Base-by-base conservation (phyloP, 1,140 invertebrate genomes). In the Contarinia nasturtii region DNA sequence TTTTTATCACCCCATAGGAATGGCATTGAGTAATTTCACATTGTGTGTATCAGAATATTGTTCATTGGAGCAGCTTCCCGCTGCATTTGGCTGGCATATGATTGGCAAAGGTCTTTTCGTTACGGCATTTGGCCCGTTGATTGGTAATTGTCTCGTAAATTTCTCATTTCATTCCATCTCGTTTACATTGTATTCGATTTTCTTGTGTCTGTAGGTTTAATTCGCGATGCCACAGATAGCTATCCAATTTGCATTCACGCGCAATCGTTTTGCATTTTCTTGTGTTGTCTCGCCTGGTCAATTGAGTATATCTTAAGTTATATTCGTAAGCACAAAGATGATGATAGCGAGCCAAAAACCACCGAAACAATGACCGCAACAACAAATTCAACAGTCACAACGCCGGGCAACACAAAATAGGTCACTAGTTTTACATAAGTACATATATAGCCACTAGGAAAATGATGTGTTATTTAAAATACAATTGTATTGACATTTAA, bases 81-180 rank as follows among this genome's bases (percentile, higher is more conserved):
- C 77, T 20, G 81, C 79, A 21, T 79, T 80, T 57, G 80, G 81
- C 21, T 67, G 82, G 47, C 79, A 80, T 55, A 78, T 82, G 74
- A 79, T 83, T 36, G 76, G 73, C 49, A 84, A 83, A 57, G 81
- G 79, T 20, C 53, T 80, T 1, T 75, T 80, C 52, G 79, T 82
- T 15, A 70, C 80, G 8, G 54, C 63, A 8, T 69, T 83, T 41
- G 80, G 80, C 44, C 80, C 81, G 11, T 44, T 82, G 48, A 73
- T 82, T 54, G 81, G 80, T 83, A 62, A 67, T 69, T 63, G 27
- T 11, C 14, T 22, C 14, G 4, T 10, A 20, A 8, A 19, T 20
- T 44, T 44, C 12, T 15, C 7, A 15, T 27, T 44, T 33, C 7
- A 21, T n/a, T n/a, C 14, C 2, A 11, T 27, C n/a, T 38, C 36